Evolutionary conservation across 2,888 invertebrate species (phyloP).

Genomic region (Griposia aprilina): DNA sequence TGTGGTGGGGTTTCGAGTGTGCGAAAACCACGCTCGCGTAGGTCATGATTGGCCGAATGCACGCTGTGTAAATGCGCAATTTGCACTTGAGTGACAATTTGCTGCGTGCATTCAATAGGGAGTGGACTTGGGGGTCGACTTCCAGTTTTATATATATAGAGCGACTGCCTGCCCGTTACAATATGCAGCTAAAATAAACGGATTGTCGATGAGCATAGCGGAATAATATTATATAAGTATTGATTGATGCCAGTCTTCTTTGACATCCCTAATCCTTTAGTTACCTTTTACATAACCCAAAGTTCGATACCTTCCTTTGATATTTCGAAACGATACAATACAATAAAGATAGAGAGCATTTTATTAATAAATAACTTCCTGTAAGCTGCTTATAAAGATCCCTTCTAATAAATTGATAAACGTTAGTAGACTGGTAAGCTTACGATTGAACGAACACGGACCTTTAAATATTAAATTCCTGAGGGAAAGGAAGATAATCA

Average conservation of each 20-base stretch:
- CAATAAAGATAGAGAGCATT: not conserved
- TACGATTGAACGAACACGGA: slow-evolving; percentile 16
- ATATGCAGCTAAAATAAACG: not conserved
- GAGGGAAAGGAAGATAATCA: slow-evolving; percentile 6
- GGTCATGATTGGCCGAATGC: no score
- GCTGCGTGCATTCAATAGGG: no score
- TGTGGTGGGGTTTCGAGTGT: no score
- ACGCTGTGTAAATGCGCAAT: no score
- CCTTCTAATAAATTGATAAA: slow-evolving; percentile 9
- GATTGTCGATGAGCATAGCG: not conserved
- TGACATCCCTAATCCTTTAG: slow-evolving; percentile 20
- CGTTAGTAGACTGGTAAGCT: slow-evolving; percentile 9
- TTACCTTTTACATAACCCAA: slow-evolving; percentile 10
- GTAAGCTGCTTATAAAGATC: slow-evolving; percentile 6
- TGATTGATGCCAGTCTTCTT: slow-evolving; percentile 15
- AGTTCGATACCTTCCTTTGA: slow-evolving; percentile 17
- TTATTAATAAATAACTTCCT: slow-evolving; percentile 7
- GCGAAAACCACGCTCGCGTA: no score
- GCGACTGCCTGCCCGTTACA: not conserved
- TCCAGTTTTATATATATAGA: no score
- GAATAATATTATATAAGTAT: slow-evolving; percentile 16
- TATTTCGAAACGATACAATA: slow-evolving; percentile 18
- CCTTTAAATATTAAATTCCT: slow-evolving; percentile 24
- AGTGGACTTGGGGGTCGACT: no score
- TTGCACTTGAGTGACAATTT: no score